Evolutionary conservation across 2,113 vertebrate species (phyloP).

Genomic region (Leptodactylus fuscus): DNA sequence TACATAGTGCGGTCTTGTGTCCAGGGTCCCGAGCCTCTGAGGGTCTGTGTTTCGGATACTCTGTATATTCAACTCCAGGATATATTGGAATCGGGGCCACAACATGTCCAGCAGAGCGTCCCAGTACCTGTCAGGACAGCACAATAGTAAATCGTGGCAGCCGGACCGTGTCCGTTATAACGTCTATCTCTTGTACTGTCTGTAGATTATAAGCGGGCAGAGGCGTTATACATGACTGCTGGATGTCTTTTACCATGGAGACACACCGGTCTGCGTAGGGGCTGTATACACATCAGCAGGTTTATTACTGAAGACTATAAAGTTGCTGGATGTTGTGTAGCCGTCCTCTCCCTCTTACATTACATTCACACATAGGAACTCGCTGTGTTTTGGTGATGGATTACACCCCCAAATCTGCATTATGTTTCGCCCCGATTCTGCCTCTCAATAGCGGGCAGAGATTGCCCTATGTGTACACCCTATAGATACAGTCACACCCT

Average conservation of each 20-base stretch:
- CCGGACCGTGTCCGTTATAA: not conserved
- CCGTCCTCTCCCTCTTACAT: too few species aligned
- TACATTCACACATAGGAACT: too few species aligned
- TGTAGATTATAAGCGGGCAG: not conserved
- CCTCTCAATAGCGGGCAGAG: too few species aligned
- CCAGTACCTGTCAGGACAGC: slow-evolving; percentile 81
- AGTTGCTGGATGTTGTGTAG: too few species aligned
- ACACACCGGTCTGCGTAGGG: not conserved
- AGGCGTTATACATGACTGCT: not conserved
- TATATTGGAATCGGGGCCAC: slow-evolving; percentile 89
- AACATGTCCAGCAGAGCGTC: slow-evolving; percentile 87
- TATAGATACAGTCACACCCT: too few species aligned
- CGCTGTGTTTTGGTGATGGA: too few species aligned
- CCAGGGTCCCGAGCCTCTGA: slow-evolving; percentile 86
- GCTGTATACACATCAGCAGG: not conserved
- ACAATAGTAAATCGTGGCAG: too few species aligned
- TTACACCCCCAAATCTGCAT: too few species aligned
- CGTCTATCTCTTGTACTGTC: too few species aligned
- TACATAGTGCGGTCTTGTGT: slow-evolving; percentile 90
- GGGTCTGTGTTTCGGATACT: slow-evolving; percentile 91
- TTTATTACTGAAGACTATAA: too few species aligned
- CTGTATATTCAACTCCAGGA: slow-evolving; percentile 92
- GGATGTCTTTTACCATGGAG: not conserved
- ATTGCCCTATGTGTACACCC: not conserved
- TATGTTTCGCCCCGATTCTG: too few species aligned